These are phyloP conservation scores for Lampris incognitus DNA, from an alignment of 2,113 vertebrate genomes.

Conservation along the genomic window DNA sequence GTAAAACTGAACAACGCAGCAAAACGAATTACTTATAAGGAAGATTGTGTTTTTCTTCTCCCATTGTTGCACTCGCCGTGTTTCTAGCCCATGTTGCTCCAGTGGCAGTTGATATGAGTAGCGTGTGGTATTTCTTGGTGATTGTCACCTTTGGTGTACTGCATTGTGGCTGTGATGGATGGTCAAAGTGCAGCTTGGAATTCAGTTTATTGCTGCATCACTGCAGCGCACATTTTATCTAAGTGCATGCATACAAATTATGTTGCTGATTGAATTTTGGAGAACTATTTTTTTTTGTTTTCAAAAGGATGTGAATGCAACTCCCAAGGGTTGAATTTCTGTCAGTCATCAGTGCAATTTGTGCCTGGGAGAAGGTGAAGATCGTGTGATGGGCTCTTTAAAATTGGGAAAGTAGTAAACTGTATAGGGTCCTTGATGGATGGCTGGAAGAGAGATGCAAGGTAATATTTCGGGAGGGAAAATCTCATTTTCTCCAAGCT, in stretches of 20 bases:
- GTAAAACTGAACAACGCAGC: conserved; percentile 5
- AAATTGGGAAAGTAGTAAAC: conserved; percentile 71
- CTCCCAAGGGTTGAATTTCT: conserved; percentile 24
- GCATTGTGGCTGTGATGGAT: conserved; percentile 46
- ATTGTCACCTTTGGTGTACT: conserved; percentile 38
- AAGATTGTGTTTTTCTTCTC: neutral
- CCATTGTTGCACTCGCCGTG: conserved; percentile 3
- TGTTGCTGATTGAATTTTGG: conserved; percentile 64
- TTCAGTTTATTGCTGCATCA: conserved; percentile 35
- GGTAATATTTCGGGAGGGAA: conserved; percentile 73
- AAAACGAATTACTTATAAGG: neutral
- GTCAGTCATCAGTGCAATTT: conserved; percentile 18
- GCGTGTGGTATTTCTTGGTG: conserved; percentile 40
- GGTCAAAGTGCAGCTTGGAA: conserved; percentile 21
- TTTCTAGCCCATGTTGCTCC: conserved; percentile 15
- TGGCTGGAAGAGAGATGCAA: conserved; percentile 53
- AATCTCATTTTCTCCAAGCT: conserved; percentile 78
- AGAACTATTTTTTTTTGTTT: conserved; percentile 42
- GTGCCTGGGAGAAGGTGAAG: conserved; percentile 30
- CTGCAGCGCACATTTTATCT: conserved; percentile 30
- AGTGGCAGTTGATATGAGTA: conserved; percentile 35
- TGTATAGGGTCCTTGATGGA: conserved; percentile 66
- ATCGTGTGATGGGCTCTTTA: conserved; percentile 49
- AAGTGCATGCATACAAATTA: conserved; percentile 36
- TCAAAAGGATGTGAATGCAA: conserved; percentile 29